Conservation (phyloP, 1,140 invertebrate species). For the Eurosta solidaginis region DNA sequence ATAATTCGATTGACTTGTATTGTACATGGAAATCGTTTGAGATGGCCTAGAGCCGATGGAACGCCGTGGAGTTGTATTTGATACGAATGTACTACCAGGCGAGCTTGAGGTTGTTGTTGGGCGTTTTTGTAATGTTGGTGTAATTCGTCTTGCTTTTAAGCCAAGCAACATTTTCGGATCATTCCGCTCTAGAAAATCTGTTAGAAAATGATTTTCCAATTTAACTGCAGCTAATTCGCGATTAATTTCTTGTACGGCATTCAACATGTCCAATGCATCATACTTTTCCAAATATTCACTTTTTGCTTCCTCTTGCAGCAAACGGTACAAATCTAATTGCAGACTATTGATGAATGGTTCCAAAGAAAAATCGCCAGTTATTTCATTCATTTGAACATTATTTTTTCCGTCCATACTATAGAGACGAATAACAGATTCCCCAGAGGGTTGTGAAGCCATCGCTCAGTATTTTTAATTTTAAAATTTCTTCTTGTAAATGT, state of each 20-base stretch:
- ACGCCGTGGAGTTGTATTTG: slow-evolving; percentile 41
- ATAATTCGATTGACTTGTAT: slow-evolving; percentile 37
- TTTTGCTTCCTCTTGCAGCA: slow-evolving; percentile 36
- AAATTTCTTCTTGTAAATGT: too few relatives aligned
- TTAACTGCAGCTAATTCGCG: slow-evolving; percentile 37
- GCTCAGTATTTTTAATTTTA: too few relatives aligned
- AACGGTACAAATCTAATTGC: background rate
- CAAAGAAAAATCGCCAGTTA: slow-evolving; percentile 3
- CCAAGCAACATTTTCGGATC: slow-evolving; percentile 51
- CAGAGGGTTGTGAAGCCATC: too few relatives aligned
- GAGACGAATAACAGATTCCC: too few relatives aligned
- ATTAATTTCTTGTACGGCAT: slow-evolving; percentile 43
- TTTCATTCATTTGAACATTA: background rate
- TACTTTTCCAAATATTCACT: slow-evolving; percentile 27
- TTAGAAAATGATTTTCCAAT: slow-evolving; percentile 53
- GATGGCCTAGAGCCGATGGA: slow-evolving; percentile 40
- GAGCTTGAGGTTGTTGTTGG: background rate
- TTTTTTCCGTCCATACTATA: background rate
- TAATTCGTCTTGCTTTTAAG: slow-evolving; percentile 14
- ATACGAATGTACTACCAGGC: slow-evolving; percentile 28
- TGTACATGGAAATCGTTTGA: background rate
- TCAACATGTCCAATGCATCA: slow-evolving; percentile 50
- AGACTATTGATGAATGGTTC: slow-evolving; percentile 32
- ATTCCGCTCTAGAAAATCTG: slow-evolving; percentile 53
- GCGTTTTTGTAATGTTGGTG: background rate